Conservation (phyloP, 2,888 invertebrate genomes). For the Cosmopolites sordidus region DNA sequence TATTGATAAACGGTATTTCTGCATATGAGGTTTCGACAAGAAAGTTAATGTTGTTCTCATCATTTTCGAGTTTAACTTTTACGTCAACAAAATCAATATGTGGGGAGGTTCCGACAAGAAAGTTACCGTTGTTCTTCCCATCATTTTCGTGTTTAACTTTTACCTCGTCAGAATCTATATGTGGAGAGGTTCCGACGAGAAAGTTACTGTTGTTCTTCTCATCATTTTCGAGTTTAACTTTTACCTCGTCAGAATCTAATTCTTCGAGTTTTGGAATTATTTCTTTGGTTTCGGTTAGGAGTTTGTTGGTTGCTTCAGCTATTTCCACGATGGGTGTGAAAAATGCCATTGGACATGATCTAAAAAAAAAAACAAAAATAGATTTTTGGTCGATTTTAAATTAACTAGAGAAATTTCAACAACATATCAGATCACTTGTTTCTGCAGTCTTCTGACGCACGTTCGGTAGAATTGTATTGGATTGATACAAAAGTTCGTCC, state of each 20-base stretch:
- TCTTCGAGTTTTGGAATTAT: conserved; percentile 1
- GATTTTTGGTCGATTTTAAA: no score
- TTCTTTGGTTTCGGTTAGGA: conserved; percentile 9
- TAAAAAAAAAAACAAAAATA: conserved; percentile 38
- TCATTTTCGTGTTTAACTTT: conserved; percentile 29
- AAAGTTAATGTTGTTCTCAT: conserved; percentile 7
- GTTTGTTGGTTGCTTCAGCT: conserved; percentile 33
- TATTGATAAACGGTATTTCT: no score
- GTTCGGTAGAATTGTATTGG: no score
- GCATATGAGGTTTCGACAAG: not conserved
- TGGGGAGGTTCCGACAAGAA: not conserved
- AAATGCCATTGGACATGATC: conserved; percentile 39
- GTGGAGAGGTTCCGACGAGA: not conserved
- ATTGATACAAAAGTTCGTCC: no score
- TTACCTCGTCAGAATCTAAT: conserved; percentile 14
- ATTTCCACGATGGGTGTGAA: conserved; percentile 43
- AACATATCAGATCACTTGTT: no score
- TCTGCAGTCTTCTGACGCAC: no score
- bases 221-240: conserved; percentile 29
- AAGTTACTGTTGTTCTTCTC: conserved; percentile 5
- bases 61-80: conserved; percentile 28
- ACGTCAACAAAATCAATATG: not conserved
- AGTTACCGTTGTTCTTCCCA: conserved; percentile 4
- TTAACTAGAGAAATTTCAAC: no score
- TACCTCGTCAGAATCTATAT: conserved; percentile 11